Percentiles rank a stretch among this genome's conserved stretches.
Evolutionary conservation across 2,888 invertebrate genomes (phyloP).

Genomic region (Rotaria macrura): DNA sequence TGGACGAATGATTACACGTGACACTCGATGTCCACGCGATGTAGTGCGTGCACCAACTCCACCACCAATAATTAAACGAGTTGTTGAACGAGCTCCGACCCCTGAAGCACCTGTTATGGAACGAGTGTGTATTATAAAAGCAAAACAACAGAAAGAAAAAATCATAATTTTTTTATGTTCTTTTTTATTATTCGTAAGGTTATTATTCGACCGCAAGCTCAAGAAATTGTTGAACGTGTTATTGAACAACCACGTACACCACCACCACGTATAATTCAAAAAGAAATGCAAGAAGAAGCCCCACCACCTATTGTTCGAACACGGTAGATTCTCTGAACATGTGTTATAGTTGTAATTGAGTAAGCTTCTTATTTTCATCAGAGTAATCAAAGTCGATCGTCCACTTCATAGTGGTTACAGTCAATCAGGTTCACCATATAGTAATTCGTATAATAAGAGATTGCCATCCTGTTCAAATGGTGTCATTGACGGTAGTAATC

Average conservation of each 20-base stretch:
- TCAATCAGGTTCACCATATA: background rate
- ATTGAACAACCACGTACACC: slow-evolving; percentile 34
- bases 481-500: background rate
- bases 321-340: background rate
- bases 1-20: slow-evolving; percentile 2
- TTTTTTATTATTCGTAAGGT: background rate
- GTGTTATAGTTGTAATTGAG: background rate
- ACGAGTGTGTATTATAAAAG: background rate
- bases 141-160: background rate
- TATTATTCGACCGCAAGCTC: slow-evolving; percentile 33
- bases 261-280: slow-evolving; percentile 32
- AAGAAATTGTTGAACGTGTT: slow-evolving; percentile 33
- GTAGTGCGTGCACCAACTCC: slow-evolving; percentile 33
- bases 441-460: background rate
- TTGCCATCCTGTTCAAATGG: background rate
- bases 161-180: background rate
- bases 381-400: slow-evolving; percentile 32
- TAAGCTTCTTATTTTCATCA: background rate
- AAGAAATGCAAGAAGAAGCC: slow-evolving; percentile 32
- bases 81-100: slow-evolving; percentile 34
- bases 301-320: slow-evolving; percentile 34
- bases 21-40: slow-evolving; percentile 26
- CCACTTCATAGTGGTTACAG: slow-evolving; percentile 12
- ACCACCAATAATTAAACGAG: slow-evolving; percentile 34
- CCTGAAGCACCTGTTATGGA: slow-evolving; percentile 34